Evolutionary conservation across 2,797 vertebrate genomes (phyloP).

Genomic region (Trachops cirrhosus): DNA sequence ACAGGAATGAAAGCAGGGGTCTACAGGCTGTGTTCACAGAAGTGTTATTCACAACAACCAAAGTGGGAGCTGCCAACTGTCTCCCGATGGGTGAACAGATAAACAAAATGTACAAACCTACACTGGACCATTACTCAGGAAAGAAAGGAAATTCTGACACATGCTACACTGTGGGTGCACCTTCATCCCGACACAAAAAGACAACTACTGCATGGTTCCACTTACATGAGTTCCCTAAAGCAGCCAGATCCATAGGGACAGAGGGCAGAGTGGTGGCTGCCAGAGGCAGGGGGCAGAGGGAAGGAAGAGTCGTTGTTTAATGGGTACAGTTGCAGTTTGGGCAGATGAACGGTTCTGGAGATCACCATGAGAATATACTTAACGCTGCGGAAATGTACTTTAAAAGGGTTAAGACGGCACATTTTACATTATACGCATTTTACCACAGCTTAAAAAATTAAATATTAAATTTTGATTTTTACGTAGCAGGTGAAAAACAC

Average conservation of each 20-base stretch:
- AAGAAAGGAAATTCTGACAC: background rate
- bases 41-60: background rate
- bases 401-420: background rate
- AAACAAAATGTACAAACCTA: background rate
- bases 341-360: background rate
- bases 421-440: background rate
- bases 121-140: background rate
- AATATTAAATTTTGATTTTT: background rate
- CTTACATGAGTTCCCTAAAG: no score
- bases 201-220: background rate
- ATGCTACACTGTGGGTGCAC: no score
- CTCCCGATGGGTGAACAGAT: accelerated
- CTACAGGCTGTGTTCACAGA: accelerated
- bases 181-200: background rate
- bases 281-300: no score
- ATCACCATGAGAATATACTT: background rate
- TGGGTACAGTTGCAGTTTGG: background rate
- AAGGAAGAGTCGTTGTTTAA: background rate
- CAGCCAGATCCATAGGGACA: background rate
- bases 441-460: background rate
- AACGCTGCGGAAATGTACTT: background rate
- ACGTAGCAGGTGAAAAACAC: background rate
- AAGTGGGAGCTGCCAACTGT: no score
- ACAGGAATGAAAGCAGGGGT: background rate
- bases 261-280: background rate